Percentiles rank a stretch among this genome's conserved stretches.
phyloP scores from a whole-genome alignment of 2,888 invertebrate genomes.

The Metellina segmentata region DNA sequence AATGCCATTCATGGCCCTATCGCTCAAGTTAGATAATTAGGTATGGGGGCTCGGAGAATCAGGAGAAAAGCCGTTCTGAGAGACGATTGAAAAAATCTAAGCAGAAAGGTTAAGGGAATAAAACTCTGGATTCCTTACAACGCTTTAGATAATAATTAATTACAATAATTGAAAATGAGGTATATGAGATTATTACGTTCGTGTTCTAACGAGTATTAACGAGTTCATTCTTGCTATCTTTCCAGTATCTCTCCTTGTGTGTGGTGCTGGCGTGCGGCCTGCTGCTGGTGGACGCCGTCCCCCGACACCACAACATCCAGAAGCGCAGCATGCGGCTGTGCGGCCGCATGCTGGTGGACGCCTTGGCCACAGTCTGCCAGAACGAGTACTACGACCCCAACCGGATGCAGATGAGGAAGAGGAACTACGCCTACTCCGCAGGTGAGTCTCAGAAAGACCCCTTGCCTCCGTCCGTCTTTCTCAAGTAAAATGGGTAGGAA shows the following conservation, averaged over 20 bases:
- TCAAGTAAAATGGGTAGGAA: no score
- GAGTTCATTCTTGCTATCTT: background rate
- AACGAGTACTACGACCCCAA: constrained; percentile 63
- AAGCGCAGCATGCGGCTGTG: constrained; percentile 53
- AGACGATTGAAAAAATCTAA: no score
- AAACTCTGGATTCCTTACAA: no score
- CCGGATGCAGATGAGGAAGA: constrained; percentile 38
- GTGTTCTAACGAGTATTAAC: background rate
- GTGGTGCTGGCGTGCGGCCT: background rate
- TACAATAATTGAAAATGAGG: no score
- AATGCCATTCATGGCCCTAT: no score
- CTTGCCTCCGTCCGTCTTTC: no score
- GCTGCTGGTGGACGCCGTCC: constrained; percentile 1
- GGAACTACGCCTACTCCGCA: constrained; percentile 44
- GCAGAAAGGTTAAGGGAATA: no score
- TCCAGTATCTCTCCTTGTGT: background rate
- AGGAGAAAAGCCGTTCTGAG: no score
- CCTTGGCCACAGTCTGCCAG: constrained; percentile 63
- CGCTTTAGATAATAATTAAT: no score
- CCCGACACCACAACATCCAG: constrained; percentile 44
- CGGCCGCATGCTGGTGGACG: constrained; percentile 64
- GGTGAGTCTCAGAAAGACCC: background rate
- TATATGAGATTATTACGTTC: no score
- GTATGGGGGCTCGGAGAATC: no score
- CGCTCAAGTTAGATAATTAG: no score